A percentile compares a stretch with the other conserved stretches of the same genome.
phyloP scores from a whole-genome alignment of 2,888 invertebrate genomes.

The Tenthredo notha region DNA sequence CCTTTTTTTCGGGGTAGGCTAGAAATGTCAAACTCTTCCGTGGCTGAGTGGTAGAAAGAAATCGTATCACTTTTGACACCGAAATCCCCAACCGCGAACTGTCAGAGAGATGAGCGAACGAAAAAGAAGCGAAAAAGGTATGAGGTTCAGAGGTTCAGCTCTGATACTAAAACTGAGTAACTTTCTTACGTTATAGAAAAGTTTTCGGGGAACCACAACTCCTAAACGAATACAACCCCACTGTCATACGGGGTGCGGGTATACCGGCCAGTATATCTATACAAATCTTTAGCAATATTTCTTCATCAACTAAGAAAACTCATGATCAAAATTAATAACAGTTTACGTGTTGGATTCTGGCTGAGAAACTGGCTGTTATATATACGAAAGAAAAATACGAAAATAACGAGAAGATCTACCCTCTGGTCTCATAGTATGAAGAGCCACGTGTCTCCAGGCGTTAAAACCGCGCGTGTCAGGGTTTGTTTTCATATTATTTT shows the following conservation, averaged over 20 bases:
- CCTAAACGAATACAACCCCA: slow-evolving; percentile 32
- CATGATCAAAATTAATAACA: slow-evolving; percentile 27
- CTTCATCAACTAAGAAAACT: slow-evolving; percentile 34
- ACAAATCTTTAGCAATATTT: slow-evolving; percentile 13
- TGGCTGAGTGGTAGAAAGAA: slow-evolving; percentile 23
- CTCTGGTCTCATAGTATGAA: not conserved
- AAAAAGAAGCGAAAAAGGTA: slow-evolving; percentile 11
- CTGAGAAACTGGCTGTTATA: not conserved
- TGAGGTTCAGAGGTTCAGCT: not conserved
- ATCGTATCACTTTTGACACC: slow-evolving; percentile 31
- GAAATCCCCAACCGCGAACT: slow-evolving; percentile 44
- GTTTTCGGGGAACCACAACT: slow-evolving; percentile 25
- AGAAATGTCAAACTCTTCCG: slow-evolving; percentile 42
- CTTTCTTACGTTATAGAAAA: slow-evolving; percentile 24
- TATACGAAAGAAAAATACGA: not conserved
- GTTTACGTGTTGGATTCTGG: not conserved
- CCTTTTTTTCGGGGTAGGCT: not conserved
- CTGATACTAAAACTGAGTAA: not conserved
- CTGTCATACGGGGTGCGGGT: not conserved
- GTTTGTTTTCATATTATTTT: slow-evolving; percentile 33
- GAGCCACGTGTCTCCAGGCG: slow-evolving; percentile 21
- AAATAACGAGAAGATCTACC: not conserved
- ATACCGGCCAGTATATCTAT: slow-evolving; percentile 12
- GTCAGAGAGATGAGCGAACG: slow-evolving; percentile 35
- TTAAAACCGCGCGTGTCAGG: slow-evolving; percentile 16